Evolutionary conservation across 2,113 vertebrate genomes (phyloP), one percentile per base, ranked within the genome.

Genomic region (Onychorhynchus coronatus): DNA sequence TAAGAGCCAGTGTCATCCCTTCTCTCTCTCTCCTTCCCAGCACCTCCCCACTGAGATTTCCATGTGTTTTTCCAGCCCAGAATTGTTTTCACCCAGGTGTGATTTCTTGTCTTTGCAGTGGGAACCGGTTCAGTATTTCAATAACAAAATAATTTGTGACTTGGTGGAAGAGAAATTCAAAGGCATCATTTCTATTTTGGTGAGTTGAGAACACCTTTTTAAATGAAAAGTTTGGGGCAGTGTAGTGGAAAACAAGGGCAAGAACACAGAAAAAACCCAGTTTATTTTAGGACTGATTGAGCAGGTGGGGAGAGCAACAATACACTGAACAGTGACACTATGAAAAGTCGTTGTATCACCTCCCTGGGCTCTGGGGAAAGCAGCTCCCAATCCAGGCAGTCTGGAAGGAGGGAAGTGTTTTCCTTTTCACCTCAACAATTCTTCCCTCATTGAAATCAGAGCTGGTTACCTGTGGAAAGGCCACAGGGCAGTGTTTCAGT

Each of bases 81-180:
- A 37, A n/a, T 11, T 71, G 73, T 75, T 86, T 74, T 94, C 80
- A 92, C 35, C 33, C 14, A 30, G 41, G 19, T 42, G 47, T 81
- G 56, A 23, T 95, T 78, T 91, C 37, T 93, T 91, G 33, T 93
- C 61, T 85, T 91, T 92, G 27, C 96, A 99, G 99, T 99, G 99
- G 99, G 99, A 99, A 89, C 98, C 99, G 1, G 99, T 99, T 92
- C 99, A 99, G 80, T 99, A 99, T 96, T 99, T 99, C 97, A 99
- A 99, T 97, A 99, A 99, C 98, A 99, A 99, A 97, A 99, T 99
- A 92, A 99, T 99, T 94, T 99, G 99, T 92, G 99, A 99, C 93
- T 98, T 99, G 92, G 99, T 99, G 90, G 99, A 99, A 93, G 99
- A 99, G 97, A 99, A 99, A 96, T 99, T 99, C 96, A 99, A 99